Percentiles rank a stretch among this genome's conserved stretches.
Evolutionary conservation across 2,888 invertebrate genomes (phyloP).

Genomic region (Choreutis nemorana): DNA sequence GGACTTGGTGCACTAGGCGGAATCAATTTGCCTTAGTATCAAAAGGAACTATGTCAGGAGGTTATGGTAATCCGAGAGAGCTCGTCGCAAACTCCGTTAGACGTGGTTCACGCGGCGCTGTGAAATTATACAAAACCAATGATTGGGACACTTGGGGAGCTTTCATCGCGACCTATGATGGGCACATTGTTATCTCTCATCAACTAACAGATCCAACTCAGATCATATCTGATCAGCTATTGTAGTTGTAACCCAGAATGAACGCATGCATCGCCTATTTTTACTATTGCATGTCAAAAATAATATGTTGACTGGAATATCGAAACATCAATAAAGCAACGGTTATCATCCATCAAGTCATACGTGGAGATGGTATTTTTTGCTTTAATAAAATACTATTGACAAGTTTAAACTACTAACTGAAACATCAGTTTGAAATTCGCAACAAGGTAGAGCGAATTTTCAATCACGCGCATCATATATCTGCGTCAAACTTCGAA

Average conservation of each 20-base stretch:
- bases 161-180: slow-evolving; percentile 34
- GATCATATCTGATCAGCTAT: too few species aligned
- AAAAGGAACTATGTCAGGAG: slow-evolving; percentile 47
- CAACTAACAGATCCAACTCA: too few species aligned
- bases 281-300: too few species aligned
- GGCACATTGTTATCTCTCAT: too few species aligned
- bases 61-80: slow-evolving; percentile 48
- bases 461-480: slow-evolving; percentile 29
- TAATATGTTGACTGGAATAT: too few species aligned
- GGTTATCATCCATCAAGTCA: too few species aligned
- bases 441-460: slow-evolving; percentile 20
- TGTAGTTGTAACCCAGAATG: too few species aligned
- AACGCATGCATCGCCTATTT: too few species aligned
- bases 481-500: slow-evolving; percentile 22
- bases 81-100: slow-evolving; percentile 32
- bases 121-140: slow-evolving; percentile 53
- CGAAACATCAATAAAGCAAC: too few species aligned
- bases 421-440: slow-evolving; percentile 18
- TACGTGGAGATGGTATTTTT: too few species aligned
- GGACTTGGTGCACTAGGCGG: too few species aligned
- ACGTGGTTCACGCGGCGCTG: slow-evolving; percentile 39
- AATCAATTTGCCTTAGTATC: slow-evolving; percentile 49
- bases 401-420: slow-evolving; percentile 15
- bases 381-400: too few species aligned
- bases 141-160: slow-evolving; percentile 37